phyloP scores from a whole-genome alignment of 2,797 vertebrate genomes.

The Leptoclinus maculatus region DNA sequence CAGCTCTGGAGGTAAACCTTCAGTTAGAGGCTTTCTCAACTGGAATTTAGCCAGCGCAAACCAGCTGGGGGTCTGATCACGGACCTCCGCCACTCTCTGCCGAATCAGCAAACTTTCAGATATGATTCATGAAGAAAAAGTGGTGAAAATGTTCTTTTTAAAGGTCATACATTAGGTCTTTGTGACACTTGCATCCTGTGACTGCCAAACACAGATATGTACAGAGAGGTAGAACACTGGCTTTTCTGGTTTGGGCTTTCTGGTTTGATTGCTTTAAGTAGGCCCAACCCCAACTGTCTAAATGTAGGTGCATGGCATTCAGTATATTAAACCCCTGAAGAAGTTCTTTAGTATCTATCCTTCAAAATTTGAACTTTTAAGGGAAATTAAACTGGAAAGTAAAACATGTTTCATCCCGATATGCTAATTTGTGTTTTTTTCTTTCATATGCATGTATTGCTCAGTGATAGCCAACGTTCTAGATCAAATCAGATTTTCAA shows the following conservation, averaged over 20 bases:
- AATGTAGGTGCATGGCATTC: neutral
- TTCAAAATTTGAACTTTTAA: neutral
- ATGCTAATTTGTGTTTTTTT: neutral
- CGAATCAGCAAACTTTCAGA: too few relatives aligned
- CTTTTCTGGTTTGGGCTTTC: constrained; percentile 12
- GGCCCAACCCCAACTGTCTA: neutral
- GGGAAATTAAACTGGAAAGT: neutral
- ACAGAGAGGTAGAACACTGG: neutral
- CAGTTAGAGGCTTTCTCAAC: too few relatives aligned
- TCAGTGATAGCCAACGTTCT: neutral
- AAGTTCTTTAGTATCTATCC: neutral
- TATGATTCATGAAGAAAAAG: too few relatives aligned
- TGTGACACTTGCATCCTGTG: too few relatives aligned
- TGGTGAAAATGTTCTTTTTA: too few relatives aligned
- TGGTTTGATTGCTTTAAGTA: neutral
- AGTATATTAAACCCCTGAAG: neutral
- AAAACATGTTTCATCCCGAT: neutral
- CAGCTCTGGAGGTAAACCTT: too few relatives aligned
- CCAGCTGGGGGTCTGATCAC: too few relatives aligned
- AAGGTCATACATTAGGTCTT: too few relatives aligned
- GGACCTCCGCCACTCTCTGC: too few relatives aligned
- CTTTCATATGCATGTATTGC: neutral
- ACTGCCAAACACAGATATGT: too few relatives aligned
- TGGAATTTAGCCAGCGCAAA: too few relatives aligned
- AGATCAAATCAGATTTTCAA: neutral